A percentile compares a stretch with the other conserved stretches of the same genome.
Evolutionary conservation across 2,113 vertebrate genomes (phyloP).

Genomic region (Oreochromis niloticus): DNA sequence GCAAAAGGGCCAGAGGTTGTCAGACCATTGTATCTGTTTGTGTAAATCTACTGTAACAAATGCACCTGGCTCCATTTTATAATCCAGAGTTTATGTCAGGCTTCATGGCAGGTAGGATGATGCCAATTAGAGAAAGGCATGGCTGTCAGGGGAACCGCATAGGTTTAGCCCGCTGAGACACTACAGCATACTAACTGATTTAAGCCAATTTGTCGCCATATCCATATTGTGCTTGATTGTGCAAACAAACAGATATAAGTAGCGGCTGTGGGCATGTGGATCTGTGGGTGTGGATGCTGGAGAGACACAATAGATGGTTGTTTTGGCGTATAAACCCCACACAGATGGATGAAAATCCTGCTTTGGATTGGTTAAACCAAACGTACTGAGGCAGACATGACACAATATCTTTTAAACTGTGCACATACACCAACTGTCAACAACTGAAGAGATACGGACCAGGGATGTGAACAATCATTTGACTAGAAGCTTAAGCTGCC

Average conservation of each 20-base stretch:
- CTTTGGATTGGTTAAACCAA: constrained; percentile 8
- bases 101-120: background rate
- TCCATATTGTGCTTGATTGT: constrained; percentile 7
- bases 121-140: constrained; percentile 14
- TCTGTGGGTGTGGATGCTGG: constrained; percentile 13
- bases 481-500: background rate
- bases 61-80: constrained; percentile 7
- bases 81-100: background rate
- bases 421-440: background rate
- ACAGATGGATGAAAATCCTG: constrained; percentile 46
- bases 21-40: background rate
- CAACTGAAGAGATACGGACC: background rate
- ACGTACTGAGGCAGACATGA: constrained; percentile 31
- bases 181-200: background rate
- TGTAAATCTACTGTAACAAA: background rate
- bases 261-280: constrained; percentile 15
- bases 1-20: background rate
- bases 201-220: background rate
- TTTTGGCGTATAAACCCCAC: constrained; percentile 46
- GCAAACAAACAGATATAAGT: constrained; percentile 26
- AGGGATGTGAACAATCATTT: background rate
- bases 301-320: constrained; percentile 10
- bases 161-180: background rate
- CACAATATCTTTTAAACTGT: constrained; percentile 9
- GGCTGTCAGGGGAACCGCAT: background rate